Evolutionary conservation across 2,113 vertebrate genomes (phyloP).

Genomic region (Calypte anna): DNA sequence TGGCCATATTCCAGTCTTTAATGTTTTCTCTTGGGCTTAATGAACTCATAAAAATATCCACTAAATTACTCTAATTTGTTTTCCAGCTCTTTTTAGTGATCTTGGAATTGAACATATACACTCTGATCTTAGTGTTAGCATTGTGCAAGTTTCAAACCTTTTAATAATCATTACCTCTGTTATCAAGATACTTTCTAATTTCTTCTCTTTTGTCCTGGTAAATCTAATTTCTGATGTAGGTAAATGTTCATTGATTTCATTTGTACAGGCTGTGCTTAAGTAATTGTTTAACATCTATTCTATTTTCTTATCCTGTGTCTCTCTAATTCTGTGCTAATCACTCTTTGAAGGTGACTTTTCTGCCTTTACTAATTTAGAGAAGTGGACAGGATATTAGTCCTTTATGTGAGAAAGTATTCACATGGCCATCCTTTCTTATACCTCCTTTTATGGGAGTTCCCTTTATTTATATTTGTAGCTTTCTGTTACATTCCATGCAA

Average conservation of each 20-base stretch:
- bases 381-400: not conserved
- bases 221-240: conserved; percentile 68
- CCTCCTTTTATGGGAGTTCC: not conserved
- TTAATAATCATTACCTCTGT: conserved; percentile 50
- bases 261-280: conserved; percentile 58
- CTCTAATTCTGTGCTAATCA: conserved; percentile 42
- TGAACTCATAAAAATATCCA: conserved; percentile 17
- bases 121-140: not conserved
- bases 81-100: not conserved
- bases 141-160: conserved; percentile 6
- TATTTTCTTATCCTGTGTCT: conserved; percentile 54
- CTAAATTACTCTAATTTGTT: conserved; percentile 29
- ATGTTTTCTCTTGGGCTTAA: conserved; percentile 26
- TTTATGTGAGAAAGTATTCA: not conserved
- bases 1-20: not conserved
- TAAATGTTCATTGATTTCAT: conserved; percentile 73
- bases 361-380: not conserved
- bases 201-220: conserved; percentile 57
- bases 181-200: conserved; percentile 58
- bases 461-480: not conserved
- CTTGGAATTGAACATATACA: not conserved
- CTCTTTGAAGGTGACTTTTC: conserved; percentile 43
- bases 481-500: not conserved
- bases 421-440: not conserved
- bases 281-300: conserved; percentile 47